phyloP scores from a whole-genome alignment of 2,113 vertebrate species.

The Ibidorhyncha struthersii region DNA sequence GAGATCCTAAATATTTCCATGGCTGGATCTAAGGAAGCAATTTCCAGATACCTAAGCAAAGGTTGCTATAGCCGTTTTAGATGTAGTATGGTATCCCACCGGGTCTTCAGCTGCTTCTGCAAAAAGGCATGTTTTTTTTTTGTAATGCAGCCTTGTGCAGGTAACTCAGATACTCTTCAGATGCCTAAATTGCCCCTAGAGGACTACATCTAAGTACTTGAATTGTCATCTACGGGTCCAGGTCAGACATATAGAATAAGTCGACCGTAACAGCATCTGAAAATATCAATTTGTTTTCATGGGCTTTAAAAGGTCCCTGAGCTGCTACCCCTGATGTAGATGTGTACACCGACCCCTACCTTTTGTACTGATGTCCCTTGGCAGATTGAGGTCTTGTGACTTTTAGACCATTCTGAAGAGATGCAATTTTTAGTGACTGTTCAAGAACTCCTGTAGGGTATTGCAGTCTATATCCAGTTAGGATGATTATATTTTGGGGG shows the following conservation, averaged over 20 bases:
- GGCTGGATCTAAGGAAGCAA: background rate
- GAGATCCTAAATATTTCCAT: background rate
- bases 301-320: background rate
- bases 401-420: background rate
- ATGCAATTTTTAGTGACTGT: background rate
- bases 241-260: background rate
- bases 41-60: background rate
- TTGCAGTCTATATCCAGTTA: background rate
- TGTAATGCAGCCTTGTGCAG: background rate
- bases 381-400: background rate
- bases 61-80: background rate
- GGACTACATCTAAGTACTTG: background rate
- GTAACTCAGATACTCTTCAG: background rate
- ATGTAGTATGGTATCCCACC: background rate
- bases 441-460: background rate
- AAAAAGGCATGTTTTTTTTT: background rate
- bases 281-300: background rate
- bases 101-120: background rate
- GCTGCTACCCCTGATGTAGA: background rate
- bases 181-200: background rate
- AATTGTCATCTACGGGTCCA: background rate
- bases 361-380: background rate
- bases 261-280: background rate
- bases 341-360: background rate
- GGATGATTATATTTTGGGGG: background rate